Percentiles rank a stretch among this genome's conserved stretches.
Evolutionary conservation across 2,888 invertebrate genomes (phyloP).

Genomic region (Ferdinandea cuprea): DNA sequence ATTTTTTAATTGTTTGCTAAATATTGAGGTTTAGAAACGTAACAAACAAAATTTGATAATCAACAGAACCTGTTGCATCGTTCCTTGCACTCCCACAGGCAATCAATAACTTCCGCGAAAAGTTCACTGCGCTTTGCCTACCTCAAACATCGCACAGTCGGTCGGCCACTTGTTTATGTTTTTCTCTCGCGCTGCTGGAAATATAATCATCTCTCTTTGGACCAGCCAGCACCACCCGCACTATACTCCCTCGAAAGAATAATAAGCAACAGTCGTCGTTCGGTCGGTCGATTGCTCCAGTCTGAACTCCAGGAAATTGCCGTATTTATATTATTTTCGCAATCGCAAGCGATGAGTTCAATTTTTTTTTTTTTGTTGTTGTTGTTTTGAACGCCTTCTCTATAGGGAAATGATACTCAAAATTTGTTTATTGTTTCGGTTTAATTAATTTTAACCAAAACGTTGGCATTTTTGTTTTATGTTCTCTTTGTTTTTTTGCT

Average conservation of each 20-base stretch:
- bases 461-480: background rate
- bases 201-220: constrained; percentile 34
- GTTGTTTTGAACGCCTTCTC: background rate
- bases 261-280: constrained; percentile 14
- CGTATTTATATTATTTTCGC: constrained; percentile 22
- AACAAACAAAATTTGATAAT: background rate
- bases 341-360: constrained; percentile 13
- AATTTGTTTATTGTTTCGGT: constrained; percentile 29
- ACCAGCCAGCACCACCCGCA: constrained; percentile 23
- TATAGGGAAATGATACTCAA: constrained; percentile 33
- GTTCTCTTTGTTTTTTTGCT: background rate
- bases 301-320: constrained; percentile 11
- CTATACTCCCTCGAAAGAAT: constrained; percentile 10
- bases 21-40: no score
- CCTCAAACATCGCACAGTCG: background rate
- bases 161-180: constrained; percentile 34
- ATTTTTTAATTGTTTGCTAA: no score
- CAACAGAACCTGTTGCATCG: constrained; percentile 24
- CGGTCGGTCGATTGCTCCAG: background rate
- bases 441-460: constrained; percentile 32
- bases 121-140: constrained; percentile 31
- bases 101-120: constrained; percentile 27
- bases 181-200: constrained; percentile 38
- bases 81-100: background rate
- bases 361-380: background rate